phyloP scores from a whole-genome alignment of 2,113 vertebrate genomes.

The Cyprinodon variegatus region DNA sequence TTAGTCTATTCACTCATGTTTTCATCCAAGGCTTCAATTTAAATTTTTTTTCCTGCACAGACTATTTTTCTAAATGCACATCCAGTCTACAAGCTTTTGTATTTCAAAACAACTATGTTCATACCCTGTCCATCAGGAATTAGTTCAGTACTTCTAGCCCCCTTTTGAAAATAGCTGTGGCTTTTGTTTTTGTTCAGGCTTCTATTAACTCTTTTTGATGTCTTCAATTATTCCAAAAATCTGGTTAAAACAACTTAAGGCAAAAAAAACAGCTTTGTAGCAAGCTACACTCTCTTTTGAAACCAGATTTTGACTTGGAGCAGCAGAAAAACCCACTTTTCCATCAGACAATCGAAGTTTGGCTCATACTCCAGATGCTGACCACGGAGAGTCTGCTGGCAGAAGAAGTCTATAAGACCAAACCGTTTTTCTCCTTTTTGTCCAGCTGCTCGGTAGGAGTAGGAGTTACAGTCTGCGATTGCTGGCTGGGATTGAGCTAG shows the following conservation, averaged over 20 bases:
- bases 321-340: constrained; percentile 70
- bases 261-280: constrained; percentile 51
- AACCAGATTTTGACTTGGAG: constrained; percentile 63
- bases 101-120: no score
- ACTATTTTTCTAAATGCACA: no score
- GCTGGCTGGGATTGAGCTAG: constrained; percentile 62
- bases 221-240: constrained; percentile 65
- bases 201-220: constrained; percentile 59
- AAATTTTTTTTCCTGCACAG: no score
- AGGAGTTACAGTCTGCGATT: constrained; percentile 66
- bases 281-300: constrained; percentile 53
- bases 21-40: no score
- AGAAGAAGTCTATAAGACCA: constrained; percentile 50
- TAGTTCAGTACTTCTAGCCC: constrained; percentile 9
- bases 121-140: no score
- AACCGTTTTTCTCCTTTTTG: constrained; percentile 42
- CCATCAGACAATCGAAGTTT: constrained; percentile 64
- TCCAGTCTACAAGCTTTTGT: no score
- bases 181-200: constrained; percentile 56
- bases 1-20: no score
- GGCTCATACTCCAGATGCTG: constrained; percentile 68
- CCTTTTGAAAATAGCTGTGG: constrained; percentile 54
- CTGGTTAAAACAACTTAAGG: constrained; percentile 45
- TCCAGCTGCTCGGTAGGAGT: constrained; percentile 71
- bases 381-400: constrained; percentile 34